Evolutionary conservation across 2,797 vertebrate genomes (phyloP).

Genomic region (Micromesistius poutassou): DNA sequence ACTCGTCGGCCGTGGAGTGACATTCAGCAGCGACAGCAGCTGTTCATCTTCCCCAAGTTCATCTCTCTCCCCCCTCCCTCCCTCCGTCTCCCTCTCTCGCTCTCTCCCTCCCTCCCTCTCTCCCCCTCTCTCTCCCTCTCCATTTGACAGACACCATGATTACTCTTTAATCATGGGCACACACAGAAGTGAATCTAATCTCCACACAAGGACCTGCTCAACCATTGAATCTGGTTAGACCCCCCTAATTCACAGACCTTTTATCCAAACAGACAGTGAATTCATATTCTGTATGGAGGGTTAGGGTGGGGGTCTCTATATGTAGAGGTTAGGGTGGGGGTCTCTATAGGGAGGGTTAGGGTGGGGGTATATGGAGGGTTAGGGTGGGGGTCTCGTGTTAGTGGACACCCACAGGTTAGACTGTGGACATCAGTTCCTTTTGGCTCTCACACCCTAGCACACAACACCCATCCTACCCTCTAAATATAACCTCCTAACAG

Average conservation of each 20-base stretch:
- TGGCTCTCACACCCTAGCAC: neutral
- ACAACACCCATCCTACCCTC: neutral
- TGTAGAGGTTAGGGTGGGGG: too few relatives aligned
- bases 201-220: conserved; percentile 38
- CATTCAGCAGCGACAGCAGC: conserved; percentile 9
- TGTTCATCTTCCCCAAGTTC: conserved; percentile 12
- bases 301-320: too few relatives aligned
- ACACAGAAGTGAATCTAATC: conserved; percentile 45
- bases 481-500: neutral
- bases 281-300: too few relatives aligned
- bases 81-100: too few relatives aligned
- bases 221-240: conserved; percentile 52
- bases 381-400: too few relatives aligned
- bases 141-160: conserved; percentile 44
- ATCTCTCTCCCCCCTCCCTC: conserved; percentile 11
- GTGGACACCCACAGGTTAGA: too few relatives aligned
- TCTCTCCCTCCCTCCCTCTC: too few relatives aligned
- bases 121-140: neutral
- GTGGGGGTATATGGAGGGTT: too few relatives aligned
- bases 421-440: too few relatives aligned
- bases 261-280: conserved; percentile 36
- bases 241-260: conserved; percentile 27
- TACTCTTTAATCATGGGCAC: conserved; percentile 43
- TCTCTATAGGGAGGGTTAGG: too few relatives aligned
- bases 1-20: neutral